Percentiles rank a stretch among this genome's conserved stretches.
phyloP scores from a whole-genome alignment of 2,888 invertebrate species.

The Mesopsocus fuscifrons region DNA sequence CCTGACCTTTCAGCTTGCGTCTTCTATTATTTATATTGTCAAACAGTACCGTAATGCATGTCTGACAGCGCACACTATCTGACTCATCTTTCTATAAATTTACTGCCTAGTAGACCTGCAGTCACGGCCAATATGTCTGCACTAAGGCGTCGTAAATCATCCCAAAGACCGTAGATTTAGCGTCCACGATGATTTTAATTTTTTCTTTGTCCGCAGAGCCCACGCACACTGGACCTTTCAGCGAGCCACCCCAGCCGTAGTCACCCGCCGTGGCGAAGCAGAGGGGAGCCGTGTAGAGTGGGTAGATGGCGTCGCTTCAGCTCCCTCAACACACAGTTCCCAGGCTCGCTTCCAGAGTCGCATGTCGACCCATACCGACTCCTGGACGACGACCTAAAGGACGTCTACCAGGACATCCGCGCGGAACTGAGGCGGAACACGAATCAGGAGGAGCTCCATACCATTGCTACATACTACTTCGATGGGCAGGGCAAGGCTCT shows the following conservation, averaged over 20 bases:
- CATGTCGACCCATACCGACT: slow-evolving; percentile 65
- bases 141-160: too few species aligned
- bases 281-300: not conserved
- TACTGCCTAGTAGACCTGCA: too few species aligned
- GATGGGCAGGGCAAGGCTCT: slow-evolving; percentile 95
- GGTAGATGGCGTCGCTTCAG: slow-evolving; percentile 12
- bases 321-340: slow-evolving; percentile 4
- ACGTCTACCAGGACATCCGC: slow-evolving; percentile 70
- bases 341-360: slow-evolving; percentile 15
- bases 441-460: slow-evolving; percentile 64
- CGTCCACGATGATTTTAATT: too few species aligned
- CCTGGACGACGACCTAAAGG: slow-evolving; percentile 69
- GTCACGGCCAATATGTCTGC: too few species aligned
- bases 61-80: too few species aligned
- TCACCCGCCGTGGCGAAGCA: not conserved
- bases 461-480: slow-evolving; percentile 93
- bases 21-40: too few species aligned
- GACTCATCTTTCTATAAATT: too few species aligned
- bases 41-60: too few species aligned
- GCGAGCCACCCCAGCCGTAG: not conserved
- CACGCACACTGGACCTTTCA: not conserved
- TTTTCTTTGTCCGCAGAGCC: slow-evolving; percentile 2
- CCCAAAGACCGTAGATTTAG: too few species aligned
- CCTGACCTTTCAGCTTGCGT: too few species aligned
- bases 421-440: slow-evolving; percentile 61